Base-by-base conservation (phyloP, 2,113 vertebrate genomes). In the Pseudopipra pipra region DNA sequence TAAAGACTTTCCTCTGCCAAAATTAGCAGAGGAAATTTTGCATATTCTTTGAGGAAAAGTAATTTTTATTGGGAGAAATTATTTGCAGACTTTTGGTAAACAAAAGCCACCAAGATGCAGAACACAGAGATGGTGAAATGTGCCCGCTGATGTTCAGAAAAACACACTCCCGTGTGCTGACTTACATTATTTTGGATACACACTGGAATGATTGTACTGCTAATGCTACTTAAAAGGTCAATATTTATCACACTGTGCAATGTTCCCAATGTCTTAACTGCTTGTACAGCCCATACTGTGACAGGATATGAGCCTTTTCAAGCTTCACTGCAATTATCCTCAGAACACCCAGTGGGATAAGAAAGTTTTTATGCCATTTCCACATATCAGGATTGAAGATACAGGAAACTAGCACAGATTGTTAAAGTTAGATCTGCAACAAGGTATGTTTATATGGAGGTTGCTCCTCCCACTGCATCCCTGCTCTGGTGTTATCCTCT, bases 191-290 rank as follows among this genome's bases (percentile, higher is more conserved):
- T 91, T 71, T 95, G 74, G 31, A 62, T 79, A 43, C 39, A 66
- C n/a, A 73, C 51, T 87, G 67, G 59, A 95, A 89, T 70, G 23
- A 85, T 62, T 87, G 62, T 59, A 51, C 20, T 84, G 23, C 35
- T 95, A 92, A 87, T 88, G 74, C 51, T 76, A 66, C 76, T 93
- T 96, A 73, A 89, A 95, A 91, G 85, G 55, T 95, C 94, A 95
- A 82, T 96, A 94, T 95, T 93, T 87, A 87, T 90, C 94, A 90
- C 59, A 72, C 46, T 77, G 75, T 83, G 89, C 54, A 94, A 66
- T 70, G 81, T 94, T 95, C 74, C 72, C 46, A 58, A 20, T 59
- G 67, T 59, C 78, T 87, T 87, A 85, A 91, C 51, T 78, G 58
- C 81, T 70, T 73, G 31, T 59, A 44, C 30, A 54, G 76, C 14